phyloP scores from a whole-genome alignment of 2,113 vertebrate species.

The Ciconia boyciana region DNA sequence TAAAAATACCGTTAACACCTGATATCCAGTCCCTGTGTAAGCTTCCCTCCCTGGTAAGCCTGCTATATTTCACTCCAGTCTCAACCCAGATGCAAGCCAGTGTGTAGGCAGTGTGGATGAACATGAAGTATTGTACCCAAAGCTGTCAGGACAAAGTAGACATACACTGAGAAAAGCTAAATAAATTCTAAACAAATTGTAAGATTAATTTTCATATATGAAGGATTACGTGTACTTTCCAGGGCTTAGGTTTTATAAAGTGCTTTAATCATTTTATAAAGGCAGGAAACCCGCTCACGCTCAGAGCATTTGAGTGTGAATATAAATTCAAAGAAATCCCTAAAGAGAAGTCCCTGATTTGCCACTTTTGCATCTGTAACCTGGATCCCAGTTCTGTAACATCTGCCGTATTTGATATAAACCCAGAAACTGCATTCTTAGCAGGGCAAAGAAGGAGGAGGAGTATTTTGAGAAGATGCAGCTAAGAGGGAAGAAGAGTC shows the following conservation, averaged over 20 bases:
- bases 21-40: neutral
- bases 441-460: neutral
- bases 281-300: neutral
- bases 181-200: neutral
- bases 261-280: neutral
- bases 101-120: conserved; percentile 37
- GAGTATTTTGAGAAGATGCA: neutral
- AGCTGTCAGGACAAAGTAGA: conserved; percentile 29
- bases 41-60: neutral
- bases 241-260: neutral
- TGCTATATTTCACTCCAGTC: neutral
- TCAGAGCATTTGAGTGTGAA: neutral
- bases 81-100: conserved; percentile 7
- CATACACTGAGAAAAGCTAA: neutral
- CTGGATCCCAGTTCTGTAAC: neutral
- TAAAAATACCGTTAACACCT: neutral
- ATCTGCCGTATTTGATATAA: neutral
- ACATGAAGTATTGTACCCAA: conserved; percentile 27
- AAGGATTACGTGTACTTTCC: neutral
- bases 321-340: neutral
- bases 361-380: neutral
- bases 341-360: neutral
- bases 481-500: neutral
- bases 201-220: neutral
- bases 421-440: neutral